Percentiles rank a stretch among this genome's conserved stretches.
Evolutionary conservation across 2,888 invertebrate species (phyloP).

Genomic region (Halocaridina rubra): DNA sequence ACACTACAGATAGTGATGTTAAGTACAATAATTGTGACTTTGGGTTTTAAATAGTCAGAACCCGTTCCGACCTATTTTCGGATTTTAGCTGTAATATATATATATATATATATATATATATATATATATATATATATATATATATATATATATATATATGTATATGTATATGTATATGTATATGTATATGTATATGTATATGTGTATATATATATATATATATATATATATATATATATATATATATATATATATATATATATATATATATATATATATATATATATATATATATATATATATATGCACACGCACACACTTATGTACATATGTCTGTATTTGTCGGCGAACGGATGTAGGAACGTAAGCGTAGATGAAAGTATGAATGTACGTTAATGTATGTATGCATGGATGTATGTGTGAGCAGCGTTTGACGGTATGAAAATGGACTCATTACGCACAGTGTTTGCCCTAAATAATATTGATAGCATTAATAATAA

Average conservation of each 20-base stretch:
- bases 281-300: conserved; percentile 12
- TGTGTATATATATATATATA: not conserved
- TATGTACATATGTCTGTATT: not conserved
- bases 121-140: not conserved
- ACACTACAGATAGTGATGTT: too few species aligned
- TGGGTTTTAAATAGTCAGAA: too few species aligned
- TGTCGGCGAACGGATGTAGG: not conserved
- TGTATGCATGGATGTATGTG: too few species aligned
- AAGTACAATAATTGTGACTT: too few species aligned
- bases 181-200: not conserved
- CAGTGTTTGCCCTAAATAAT: too few species aligned
- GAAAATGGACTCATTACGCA: too few species aligned
- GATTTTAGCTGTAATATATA: too few species aligned
- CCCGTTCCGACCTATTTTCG: too few species aligned
- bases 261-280: conserved; percentile 25
- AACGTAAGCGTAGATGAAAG: not conserved
- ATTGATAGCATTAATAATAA: too few species aligned
- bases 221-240: not conserved
- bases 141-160: not conserved
- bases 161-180: not conserved
- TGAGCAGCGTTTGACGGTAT: too few species aligned
- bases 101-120: conserved; percentile 22
- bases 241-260: conserved; percentile 7
- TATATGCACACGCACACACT: not conserved
- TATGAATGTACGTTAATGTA: too few species aligned